Base-by-base conservation (phyloP, 1,140 invertebrate genomes). In the Nephila pilipes region DNA sequence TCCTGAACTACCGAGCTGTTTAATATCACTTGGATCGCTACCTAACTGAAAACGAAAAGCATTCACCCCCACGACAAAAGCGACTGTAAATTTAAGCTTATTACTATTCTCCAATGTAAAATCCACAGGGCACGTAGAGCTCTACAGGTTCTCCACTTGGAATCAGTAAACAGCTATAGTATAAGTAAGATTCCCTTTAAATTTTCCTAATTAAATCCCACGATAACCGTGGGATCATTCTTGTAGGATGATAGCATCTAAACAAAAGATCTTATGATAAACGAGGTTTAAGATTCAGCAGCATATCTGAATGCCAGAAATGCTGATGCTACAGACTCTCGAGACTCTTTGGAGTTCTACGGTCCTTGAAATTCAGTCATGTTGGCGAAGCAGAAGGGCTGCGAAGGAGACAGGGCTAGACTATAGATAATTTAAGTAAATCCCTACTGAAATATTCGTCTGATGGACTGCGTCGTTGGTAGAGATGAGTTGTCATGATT, bases 181-280 rank as follows among this genome's bases (percentile, higher is more conserved):
- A 20, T 10, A 88, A 55, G 20, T 88, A 60, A 69, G 25, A 79
- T 79, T 79, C 54, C 69, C 87, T 58, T 79, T 79, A 58, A 80
- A 90, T 55, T 57, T 63, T 36, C 65, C 87, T 90, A 90, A 90
- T 90, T 90, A 79, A 79, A 90, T 79, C 29, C 65, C 46, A 57
- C 14, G 46, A 57, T 75, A n/a, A 69, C 46, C 58, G 46, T 1
- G 60, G 25, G 55, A 14, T 25, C 85, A 88, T 88, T 88, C 54
- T 69, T 80, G 69, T 18, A 90, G 63, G 32, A 55, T 75, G 63
- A 90, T 88, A 38, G 14, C 83, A 57, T 32, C 20, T 8, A 32
- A 36, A 88, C 87, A 88, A 90, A 79, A 90, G 87, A 79, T 90
- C n/a, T 57, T 18, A 80, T 90, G 87, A 90, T 36, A 90, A 90